A percentile compares a stretch with the other conserved stretches of the same genome.
Evolutionary conservation across 35 echinoderm and acorn worm species (phyloP).

Genomic region (Apostichopus californicus): DNA sequence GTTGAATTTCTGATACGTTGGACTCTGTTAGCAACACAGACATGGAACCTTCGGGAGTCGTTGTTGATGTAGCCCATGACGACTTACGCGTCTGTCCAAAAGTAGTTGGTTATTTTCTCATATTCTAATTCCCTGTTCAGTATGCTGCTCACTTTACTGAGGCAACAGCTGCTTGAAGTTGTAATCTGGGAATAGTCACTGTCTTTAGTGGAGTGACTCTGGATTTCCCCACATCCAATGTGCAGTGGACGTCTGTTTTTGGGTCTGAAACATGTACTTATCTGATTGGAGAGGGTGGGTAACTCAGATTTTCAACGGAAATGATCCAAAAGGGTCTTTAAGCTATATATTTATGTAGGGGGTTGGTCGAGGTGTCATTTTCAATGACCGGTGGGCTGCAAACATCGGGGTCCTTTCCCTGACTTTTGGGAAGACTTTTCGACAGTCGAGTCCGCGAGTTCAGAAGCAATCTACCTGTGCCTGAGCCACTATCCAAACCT

Average conservation of each 20-base stretch:
- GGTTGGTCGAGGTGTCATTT: too few species aligned
- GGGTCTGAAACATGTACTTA: too few species aligned
- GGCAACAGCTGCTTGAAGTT: conserved; percentile 59
- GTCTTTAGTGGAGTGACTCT: conserved; percentile 46
- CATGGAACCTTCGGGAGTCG: conserved; percentile 40
- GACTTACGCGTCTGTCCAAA: conserved; percentile 53
- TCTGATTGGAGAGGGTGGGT: too few species aligned
- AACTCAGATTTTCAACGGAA: too few species aligned
- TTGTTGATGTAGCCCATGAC: conserved; percentile 54
- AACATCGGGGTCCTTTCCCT: too few species aligned
- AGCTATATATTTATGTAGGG: too few species aligned
- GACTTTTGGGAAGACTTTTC: too few species aligned
- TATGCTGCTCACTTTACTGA: conserved; percentile 35
- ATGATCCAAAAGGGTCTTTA: too few species aligned
- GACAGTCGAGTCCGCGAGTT: too few species aligned
- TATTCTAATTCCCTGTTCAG: conserved; percentile 55
- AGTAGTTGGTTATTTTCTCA: conserved; percentile 18
- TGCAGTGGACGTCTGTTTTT: conserved; percentile 31
- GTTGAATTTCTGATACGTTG: conserved; percentile 34
- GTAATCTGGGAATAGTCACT: conserved; percentile 45
- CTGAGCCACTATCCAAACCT: too few species aligned
- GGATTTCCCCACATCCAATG: conserved; percentile 36
- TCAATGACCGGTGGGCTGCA: too few species aligned
- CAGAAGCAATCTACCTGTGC: too few species aligned
- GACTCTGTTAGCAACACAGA: conserved; percentile 54